Conservation (phyloP, 2,888 invertebrate species). For the Cephus spinipes region DNA sequence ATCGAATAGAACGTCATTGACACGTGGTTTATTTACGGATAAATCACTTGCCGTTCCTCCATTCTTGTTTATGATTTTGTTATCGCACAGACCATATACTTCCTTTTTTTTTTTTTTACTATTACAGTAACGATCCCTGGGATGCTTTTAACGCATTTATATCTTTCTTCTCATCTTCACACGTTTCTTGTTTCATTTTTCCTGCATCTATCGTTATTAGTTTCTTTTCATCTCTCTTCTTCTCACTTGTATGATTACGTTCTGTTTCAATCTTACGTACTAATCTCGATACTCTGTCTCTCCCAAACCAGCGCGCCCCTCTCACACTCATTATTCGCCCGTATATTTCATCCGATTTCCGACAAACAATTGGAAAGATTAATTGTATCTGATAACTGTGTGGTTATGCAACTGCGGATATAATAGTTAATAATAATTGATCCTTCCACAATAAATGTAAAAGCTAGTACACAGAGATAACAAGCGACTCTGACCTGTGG, state of each 20-base stretch:
- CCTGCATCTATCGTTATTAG: constrained; percentile 26
- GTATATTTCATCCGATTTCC: background rate
- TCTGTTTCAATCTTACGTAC: background rate
- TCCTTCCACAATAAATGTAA: constrained; percentile 60
- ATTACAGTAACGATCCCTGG: background rate
- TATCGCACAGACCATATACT: background rate
- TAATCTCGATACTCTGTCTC: background rate
- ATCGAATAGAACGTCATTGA: background rate
- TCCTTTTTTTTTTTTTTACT: background rate
- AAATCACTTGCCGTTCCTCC: background rate
- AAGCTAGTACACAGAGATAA: constrained; percentile 64
- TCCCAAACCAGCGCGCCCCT: background rate
- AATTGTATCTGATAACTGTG: constrained; percentile 11
- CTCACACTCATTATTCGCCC: background rate
- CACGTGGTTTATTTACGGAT: background rate
- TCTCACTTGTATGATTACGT: background rate
- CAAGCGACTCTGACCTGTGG: constrained; percentile 54
- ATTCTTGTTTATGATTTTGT: background rate
- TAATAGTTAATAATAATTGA: constrained; percentile 38
- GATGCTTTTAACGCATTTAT: background rate
- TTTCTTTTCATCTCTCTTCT: constrained; percentile 4
- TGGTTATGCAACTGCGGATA: constrained; percentile 9
- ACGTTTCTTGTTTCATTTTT: constrained; percentile 15
- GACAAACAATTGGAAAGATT: background rate
- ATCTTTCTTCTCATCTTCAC: constrained; percentile 5